A percentile compares a stretch with the other conserved stretches of the same genome.
phyloP scores from a whole-genome alignment of 1,140 invertebrate genomes.

The Battus philenor region DNA sequence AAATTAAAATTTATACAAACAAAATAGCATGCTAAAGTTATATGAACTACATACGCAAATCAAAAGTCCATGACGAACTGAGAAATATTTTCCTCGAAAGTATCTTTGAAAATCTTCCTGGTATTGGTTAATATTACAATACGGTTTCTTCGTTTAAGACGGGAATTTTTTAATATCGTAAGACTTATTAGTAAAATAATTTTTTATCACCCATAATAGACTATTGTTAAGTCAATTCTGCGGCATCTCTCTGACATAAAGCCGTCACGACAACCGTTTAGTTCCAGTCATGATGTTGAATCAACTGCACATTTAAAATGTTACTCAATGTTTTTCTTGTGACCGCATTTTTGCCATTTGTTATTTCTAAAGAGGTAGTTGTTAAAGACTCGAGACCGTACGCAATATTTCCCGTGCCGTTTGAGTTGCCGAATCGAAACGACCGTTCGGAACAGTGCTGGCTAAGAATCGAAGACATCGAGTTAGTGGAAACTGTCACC shows the following conservation, averaged over 20 bases:
- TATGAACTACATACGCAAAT: too few species aligned
- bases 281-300: constrained; percentile 55
- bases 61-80: too few species aligned
- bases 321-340: constrained; percentile 39
- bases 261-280: constrained; percentile 42
- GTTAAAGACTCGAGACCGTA: constrained; percentile 34
- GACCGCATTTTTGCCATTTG: constrained; percentile 26
- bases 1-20: too few species aligned
- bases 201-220: too few species aligned
- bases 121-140: too few species aligned
- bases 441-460: constrained; percentile 61
- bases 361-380: constrained; percentile 22
- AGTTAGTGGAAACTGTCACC: constrained; percentile 47
- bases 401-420: constrained; percentile 46
- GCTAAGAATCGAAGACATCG: constrained; percentile 56
- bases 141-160: too few species aligned
- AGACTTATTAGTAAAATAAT: too few species aligned
- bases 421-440: constrained; percentile 57
- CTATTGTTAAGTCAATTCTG: too few species aligned
- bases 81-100: too few species aligned
- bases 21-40: too few species aligned
- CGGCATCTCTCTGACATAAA: constrained; percentile 27
- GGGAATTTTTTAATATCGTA: too few species aligned
- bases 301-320: constrained; percentile 63
- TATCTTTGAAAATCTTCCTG: too few species aligned